These are phyloP conservation scores for Pithys albifrons DNA, from an alignment of 2,113 vertebrate genomes.

Conservation along the genomic window DNA sequence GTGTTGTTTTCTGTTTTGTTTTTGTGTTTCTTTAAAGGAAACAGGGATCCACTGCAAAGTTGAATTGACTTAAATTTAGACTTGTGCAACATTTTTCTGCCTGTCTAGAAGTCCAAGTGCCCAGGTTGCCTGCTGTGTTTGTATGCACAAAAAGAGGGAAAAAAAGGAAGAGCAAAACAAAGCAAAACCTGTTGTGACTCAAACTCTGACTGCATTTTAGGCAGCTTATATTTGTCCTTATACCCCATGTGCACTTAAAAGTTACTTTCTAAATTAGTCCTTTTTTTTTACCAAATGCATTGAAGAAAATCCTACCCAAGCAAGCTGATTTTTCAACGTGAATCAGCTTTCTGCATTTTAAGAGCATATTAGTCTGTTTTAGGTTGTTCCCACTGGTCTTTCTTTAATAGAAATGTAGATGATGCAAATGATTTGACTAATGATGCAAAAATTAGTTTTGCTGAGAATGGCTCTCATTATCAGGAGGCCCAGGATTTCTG, in stretches of 20 bases:
- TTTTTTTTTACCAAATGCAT: neutral
- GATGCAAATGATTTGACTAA: neutral
- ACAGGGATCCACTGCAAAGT: slow-evolving; percentile 36
- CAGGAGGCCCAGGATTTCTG: neutral
- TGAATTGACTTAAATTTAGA: slow-evolving; percentile 29
- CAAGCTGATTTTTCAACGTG: slow-evolving; percentile 20
- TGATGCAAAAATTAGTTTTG: neutral
- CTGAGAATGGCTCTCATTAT: neutral
- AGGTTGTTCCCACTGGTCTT: neutral
- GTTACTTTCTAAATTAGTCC: slow-evolving; percentile 32
- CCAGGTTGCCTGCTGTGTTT: slow-evolving; percentile 43
- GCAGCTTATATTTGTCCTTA: slow-evolving; percentile 34
- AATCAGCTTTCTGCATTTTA: slow-evolving; percentile 31
- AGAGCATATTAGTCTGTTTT: neutral
- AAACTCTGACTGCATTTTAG: slow-evolving; percentile 41
- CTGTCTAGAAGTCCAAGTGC: slow-evolving; percentile 47
- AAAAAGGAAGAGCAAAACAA: neutral
- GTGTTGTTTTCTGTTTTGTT: slow-evolving; percentile 5
- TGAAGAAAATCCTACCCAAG: slow-evolving; percentile 25
- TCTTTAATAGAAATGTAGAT: neutral
- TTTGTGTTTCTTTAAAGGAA: slow-evolving; percentile 53
- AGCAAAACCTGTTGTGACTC: slow-evolving; percentile 12
- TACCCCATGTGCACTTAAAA: slow-evolving; percentile 25
- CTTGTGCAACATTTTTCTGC: slow-evolving; percentile 33
- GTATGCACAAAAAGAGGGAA: neutral